phyloP scores from a whole-genome alignment of 2,888 invertebrate species.

The Polydesmus complanatus region DNA sequence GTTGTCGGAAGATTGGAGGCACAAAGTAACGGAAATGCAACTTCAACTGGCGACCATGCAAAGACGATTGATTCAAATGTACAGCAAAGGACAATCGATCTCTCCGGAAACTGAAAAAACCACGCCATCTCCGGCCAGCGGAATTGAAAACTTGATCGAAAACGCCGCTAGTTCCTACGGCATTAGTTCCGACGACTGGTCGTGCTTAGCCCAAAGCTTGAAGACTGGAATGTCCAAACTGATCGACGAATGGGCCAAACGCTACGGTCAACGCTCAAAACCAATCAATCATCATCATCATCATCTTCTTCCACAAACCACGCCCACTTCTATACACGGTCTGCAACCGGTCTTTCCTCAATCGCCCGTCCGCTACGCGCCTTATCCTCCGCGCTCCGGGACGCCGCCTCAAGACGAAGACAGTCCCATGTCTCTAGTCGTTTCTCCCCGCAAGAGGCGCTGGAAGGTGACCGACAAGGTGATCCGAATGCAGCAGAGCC shows the following conservation, averaged over 20 bases:
- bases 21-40: slow-evolving; percentile 9
- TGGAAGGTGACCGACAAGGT: slow-evolving; percentile 53
- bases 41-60: slow-evolving; percentile 12
- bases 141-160: background rate
- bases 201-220: slow-evolving; percentile 76
- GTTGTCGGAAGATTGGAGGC: background rate
- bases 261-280: background rate
- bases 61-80: slow-evolving; percentile 1
- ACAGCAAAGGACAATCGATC: background rate
- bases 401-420: slow-evolving; percentile 54
- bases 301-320: background rate
- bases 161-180: background rate
- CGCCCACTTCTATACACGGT: background rate
- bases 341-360: background rate
- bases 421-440: slow-evolving; percentile 86
- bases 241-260: slow-evolving; percentile 19
- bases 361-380: slow-evolving; percentile 8
- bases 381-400: slow-evolving; percentile 5
- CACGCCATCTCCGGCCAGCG: background rate
- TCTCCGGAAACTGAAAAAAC: background rate
- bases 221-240: slow-evolving; percentile 80
- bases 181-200: slow-evolving; percentile 53
- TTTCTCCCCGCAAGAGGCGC: slow-evolving; percentile 88
- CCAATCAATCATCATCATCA: too few species aligned
- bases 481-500: background rate